Evolutionary conservation across 2,888 invertebrate genomes (phyloP).

Genomic region (Atherix ibis): DNA sequence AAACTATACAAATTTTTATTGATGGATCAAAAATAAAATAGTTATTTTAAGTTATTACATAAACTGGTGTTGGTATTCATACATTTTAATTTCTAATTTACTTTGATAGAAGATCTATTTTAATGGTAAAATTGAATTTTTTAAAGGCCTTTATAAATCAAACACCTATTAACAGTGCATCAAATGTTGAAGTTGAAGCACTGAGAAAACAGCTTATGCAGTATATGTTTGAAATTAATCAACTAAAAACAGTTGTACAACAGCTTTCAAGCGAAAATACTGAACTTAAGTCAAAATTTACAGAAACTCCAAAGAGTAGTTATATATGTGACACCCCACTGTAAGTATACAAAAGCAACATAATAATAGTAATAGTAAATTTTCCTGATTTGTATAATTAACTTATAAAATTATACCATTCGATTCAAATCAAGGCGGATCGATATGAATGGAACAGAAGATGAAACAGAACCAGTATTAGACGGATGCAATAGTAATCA

Average conservation of each 20-base stretch:
- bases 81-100: too few species aligned
- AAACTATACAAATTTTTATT: too few species aligned
- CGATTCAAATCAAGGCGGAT: too few species aligned
- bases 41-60: too few species aligned
- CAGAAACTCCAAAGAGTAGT: constrained; percentile 16
- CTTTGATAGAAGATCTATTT: too few species aligned
- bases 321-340: constrained; percentile 29
- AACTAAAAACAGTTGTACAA: constrained; percentile 45
- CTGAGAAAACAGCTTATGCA: constrained; percentile 28
- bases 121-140: too few species aligned
- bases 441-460: constrained; percentile 27
- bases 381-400: too few species aligned
- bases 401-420: too few species aligned
- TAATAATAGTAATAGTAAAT: too few species aligned
- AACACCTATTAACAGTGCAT: constrained; percentile 13
- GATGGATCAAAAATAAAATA: too few species aligned
- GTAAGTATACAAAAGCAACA: too few species aligned
- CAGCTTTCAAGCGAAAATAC: constrained; percentile 66
- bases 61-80: too few species aligned
- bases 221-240: constrained; percentile 29
- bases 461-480: constrained; percentile 29
- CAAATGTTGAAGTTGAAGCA: constrained; percentile 25
- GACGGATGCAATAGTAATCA: constrained; percentile 29
- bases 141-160: constrained; percentile 22
- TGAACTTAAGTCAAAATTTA: constrained; percentile 45